These are phyloP conservation scores for Drosophila hamatofila DNA, from an alignment of 2,888 invertebrate genomes.

Conservation along the genomic window DNA sequence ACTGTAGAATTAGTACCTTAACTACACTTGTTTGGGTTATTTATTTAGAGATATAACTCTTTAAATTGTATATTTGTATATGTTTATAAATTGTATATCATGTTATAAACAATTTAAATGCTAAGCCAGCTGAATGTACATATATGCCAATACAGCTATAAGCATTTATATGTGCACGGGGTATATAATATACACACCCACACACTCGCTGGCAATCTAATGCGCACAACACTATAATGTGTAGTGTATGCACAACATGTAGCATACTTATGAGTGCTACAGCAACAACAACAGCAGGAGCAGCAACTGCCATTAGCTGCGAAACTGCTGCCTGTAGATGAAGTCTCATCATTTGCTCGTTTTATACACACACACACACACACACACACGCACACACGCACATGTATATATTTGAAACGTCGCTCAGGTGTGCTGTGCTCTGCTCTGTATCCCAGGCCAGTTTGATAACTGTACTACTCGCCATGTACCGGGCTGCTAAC, in stretches of 20 bases:
- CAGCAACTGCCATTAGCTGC: slow-evolving; percentile 21
- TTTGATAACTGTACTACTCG: slow-evolving; percentile 44
- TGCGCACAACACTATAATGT: slow-evolving; percentile 22
- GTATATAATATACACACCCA: slow-evolving; percentile 18
- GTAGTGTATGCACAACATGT: slow-evolving; percentile 51
- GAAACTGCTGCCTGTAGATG: slow-evolving; percentile 21
- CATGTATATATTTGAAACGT: slow-evolving; percentile 40
- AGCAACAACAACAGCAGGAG: slow-evolving; percentile 15
- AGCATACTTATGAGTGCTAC: slow-evolving; percentile 54
- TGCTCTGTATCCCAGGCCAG: slow-evolving; percentile 20
- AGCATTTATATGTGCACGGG: not conserved
- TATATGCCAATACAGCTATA: not conserved
- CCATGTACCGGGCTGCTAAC: slow-evolving; percentile 19
- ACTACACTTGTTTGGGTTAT: no score
- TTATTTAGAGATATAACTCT: no score
- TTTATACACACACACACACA: slow-evolving; percentile 44
- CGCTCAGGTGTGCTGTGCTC: slow-evolving; percentile 18
- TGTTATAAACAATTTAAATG: not conserved
- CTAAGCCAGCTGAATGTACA: not conserved
- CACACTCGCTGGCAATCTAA: slow-evolving; percentile 1
- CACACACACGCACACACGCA: slow-evolving; percentile 38
- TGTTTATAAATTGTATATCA: no score
- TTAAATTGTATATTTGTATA: no score
- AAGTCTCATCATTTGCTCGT: slow-evolving; percentile 75
- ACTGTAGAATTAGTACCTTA: no score